phyloP scores from a whole-genome alignment of 2,113 vertebrate genomes.

The Psilopogon haemacephalus region DNA sequence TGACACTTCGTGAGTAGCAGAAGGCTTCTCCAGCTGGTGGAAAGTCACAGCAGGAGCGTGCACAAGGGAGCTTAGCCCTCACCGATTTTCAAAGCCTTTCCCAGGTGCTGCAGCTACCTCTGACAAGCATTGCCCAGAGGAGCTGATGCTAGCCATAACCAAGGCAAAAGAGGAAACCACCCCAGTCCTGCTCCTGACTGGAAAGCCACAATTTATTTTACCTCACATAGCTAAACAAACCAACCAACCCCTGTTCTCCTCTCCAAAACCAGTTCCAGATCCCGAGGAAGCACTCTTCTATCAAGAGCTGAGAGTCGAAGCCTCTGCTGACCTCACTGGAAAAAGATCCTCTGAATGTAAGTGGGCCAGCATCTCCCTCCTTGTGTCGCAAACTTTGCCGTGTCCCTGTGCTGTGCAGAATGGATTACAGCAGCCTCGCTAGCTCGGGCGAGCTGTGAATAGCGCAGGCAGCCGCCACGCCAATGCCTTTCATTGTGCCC shows the following conservation, averaged over 20 bases:
- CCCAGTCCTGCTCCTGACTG: not conserved
- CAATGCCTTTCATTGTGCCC: conserved; percentile 14
- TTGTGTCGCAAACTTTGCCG: not conserved
- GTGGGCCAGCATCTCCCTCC: not conserved
- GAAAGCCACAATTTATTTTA: not conserved
- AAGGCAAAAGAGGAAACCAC: not conserved
- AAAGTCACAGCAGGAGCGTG: fast-evolving
- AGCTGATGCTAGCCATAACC: not conserved
- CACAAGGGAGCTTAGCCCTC: not conserved
- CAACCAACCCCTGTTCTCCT: not conserved
- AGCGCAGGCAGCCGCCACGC: not conserved
- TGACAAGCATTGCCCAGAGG: not conserved
- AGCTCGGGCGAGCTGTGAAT: conserved; percentile 7
- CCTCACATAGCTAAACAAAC: not conserved
- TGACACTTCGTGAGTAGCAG: fast-evolving
- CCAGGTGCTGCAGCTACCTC: not conserved
- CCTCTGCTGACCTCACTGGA: not conserved
- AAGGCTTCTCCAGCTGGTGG: not conserved
- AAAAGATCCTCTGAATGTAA: not conserved
- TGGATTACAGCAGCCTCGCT: not conserved
- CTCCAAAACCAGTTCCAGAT: not conserved
- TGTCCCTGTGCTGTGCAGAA: not conserved
- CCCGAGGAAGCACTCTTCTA: not conserved
- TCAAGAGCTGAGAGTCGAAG: not conserved
- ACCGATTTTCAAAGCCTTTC: not conserved